phyloP scores from a whole-genome alignment of 2,797 vertebrate species.

The Peromyscus eremicus region DNA sequence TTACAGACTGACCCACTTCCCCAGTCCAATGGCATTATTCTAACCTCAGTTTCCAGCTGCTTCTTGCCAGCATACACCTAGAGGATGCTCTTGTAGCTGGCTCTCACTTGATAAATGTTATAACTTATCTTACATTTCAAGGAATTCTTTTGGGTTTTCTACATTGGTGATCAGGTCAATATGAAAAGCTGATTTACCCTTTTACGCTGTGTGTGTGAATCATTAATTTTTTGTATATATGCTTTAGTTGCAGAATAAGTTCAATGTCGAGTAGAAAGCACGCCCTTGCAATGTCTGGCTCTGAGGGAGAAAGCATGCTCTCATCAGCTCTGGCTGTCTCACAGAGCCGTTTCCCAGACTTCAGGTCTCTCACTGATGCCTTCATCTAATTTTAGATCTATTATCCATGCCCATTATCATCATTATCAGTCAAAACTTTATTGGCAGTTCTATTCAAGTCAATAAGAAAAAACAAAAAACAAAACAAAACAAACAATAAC shows the following conservation, averaged over 20 bases:
- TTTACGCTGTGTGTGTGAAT: background rate
- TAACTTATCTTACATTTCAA: background rate
- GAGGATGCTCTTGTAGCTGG: background rate
- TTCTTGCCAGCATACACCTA: background rate
- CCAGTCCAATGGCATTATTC: background rate
- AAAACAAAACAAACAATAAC: background rate
- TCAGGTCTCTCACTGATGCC: background rate
- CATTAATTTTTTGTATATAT: background rate
- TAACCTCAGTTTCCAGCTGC: background rate
- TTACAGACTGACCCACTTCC: background rate
- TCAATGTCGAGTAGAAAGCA: background rate
- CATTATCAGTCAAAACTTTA: background rate
- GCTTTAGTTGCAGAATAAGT: background rate
- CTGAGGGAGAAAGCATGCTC: background rate
- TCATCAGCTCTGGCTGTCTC: background rate
- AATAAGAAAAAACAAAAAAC: background rate
- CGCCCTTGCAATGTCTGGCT: rapidly evolving
- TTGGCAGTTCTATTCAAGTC: background rate
- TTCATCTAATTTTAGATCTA: background rate
- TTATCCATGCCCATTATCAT: background rate
- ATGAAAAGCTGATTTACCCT: background rate
- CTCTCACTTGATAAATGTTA: background rate
- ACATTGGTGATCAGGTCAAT: background rate
- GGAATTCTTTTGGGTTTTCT: background rate
- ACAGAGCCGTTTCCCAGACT: background rate